Evolutionary conservation across 2,113 vertebrate species (phyloP).

Genomic region (Nothocercus nigrocapillus): DNA sequence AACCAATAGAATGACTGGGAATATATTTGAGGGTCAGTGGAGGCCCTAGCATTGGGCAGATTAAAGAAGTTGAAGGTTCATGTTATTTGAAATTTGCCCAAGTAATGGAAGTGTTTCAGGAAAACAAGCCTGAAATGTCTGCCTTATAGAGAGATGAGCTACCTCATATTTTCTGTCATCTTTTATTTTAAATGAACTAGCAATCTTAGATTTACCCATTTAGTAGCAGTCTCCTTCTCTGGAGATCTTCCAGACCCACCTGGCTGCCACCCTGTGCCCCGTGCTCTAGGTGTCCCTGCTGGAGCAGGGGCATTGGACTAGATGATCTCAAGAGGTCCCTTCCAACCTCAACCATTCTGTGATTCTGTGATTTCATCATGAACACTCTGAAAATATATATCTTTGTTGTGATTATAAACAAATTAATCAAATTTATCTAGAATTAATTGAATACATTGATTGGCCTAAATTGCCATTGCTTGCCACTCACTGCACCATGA

Average conservation of each 20-base stretch:
- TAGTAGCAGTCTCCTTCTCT: not conserved
- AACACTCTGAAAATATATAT: not conserved
- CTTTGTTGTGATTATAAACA: constrained; percentile 35
- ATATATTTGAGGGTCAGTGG: not conserved
- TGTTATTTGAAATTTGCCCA: not conserved
- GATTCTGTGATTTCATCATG: not conserved
- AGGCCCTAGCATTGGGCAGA: not conserved
- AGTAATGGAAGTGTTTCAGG: not conserved
- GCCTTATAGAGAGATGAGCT: not conserved
- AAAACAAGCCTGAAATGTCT: not conserved
- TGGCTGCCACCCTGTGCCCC: no score
- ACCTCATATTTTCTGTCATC: not conserved
- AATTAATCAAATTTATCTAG: not conserved
- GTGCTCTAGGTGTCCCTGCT: no score
- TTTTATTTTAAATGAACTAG: not conserved
- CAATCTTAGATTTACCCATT: not conserved
- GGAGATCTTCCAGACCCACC: no score
- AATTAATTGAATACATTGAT: constrained; percentile 22
- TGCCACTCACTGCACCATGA: not conserved
- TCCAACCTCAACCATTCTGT: no score
- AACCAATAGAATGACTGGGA: not conserved
- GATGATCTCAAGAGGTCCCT: no score
- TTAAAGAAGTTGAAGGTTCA: not conserved
- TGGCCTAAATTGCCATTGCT: constrained; percentile 6
- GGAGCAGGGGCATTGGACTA: no score